Conservation (phyloP, 2,797 vertebrate genomes). For the Pseudopleuronectes americanus region DNA sequence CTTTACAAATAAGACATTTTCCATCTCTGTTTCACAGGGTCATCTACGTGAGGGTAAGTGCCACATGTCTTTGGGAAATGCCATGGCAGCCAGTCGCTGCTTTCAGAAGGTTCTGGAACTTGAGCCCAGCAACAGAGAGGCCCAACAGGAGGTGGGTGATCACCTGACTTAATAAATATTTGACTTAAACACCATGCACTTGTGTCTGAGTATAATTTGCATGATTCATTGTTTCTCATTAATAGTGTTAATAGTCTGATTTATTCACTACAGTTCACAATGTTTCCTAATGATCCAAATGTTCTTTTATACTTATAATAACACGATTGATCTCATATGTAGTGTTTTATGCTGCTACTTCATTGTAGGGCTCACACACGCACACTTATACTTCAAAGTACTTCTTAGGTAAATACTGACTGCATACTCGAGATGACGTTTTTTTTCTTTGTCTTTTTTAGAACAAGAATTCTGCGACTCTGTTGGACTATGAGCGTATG, state of each 20-base stretch:
- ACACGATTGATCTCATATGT: too few species aligned
- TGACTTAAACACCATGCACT: neutral
- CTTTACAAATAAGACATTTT: neutral
- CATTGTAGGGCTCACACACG: too few species aligned
- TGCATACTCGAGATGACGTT: too few species aligned
- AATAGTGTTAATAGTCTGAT: too few species aligned
- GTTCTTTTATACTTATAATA: neutral
- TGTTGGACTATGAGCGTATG: slow-evolving; percentile 93
- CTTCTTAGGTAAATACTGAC: too few species aligned
- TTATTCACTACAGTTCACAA: neutral
- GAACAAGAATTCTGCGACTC: slow-evolving; percentile 89
- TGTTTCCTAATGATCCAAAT: neutral
- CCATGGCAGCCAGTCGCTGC: slow-evolving; percentile 93
- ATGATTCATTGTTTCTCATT: neutral
- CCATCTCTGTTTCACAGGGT: slow-evolving; percentile 79
- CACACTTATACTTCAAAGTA: too few species aligned
- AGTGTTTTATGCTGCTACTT: too few species aligned
- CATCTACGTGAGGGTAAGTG: slow-evolving; percentile 96
- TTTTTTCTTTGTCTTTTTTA: slow-evolving; percentile 53
- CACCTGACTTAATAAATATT: neutral
- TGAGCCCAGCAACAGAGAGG: slow-evolving; percentile 90
- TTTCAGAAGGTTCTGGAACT: slow-evolving; percentile 94
- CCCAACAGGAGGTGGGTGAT: slow-evolving; percentile 88
- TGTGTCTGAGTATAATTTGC: neutral
- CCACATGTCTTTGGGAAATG: slow-evolving; percentile 92